These are phyloP conservation scores for Channa maculata DNA, from an alignment of 2,113 vertebrate genomes.

Conservation along the genomic window DNA sequence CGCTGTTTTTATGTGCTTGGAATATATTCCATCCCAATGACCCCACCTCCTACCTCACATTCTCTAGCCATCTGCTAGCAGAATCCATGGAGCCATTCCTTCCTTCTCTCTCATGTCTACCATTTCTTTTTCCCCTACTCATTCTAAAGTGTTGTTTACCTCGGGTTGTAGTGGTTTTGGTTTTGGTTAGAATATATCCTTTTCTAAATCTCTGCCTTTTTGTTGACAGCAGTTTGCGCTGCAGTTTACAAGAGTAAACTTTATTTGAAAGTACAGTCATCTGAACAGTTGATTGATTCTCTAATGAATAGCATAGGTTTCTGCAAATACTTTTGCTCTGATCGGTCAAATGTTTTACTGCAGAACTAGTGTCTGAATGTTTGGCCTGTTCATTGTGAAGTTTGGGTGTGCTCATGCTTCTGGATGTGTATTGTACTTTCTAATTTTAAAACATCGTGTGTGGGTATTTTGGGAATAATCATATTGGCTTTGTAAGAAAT, in stretches of 20 bases:
- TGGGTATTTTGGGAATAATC: not conserved
- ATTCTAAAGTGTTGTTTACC: slow-evolving; percentile 51
- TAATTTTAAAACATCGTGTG: slow-evolving; percentile 12
- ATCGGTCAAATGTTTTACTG: slow-evolving; percentile 39
- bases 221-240: slow-evolving; percentile 45
- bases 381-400: slow-evolving; percentile 30
- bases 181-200: slow-evolving; percentile 47
- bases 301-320: slow-evolving; percentile 52
- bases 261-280: slow-evolving; percentile 46
- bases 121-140: not conserved
- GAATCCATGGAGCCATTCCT: slow-evolving; percentile 26
- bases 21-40: slow-evolving; percentile 53
- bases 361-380: slow-evolving; percentile 29
- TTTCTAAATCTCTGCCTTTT: slow-evolving; percentile 46
- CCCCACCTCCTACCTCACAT: slow-evolving; percentile 67
- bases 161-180: slow-evolving; percentile 48
- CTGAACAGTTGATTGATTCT: slow-evolving; percentile 39
- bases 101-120: slow-evolving; percentile 24
- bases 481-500: not conserved
- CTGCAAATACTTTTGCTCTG: slow-evolving; percentile 53
- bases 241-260: slow-evolving; percentile 39
- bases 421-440: slow-evolving; percentile 8
- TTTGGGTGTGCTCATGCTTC: slow-evolving; percentile 13
- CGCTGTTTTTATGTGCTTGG: slow-evolving; percentile 60
- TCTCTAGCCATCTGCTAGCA: slow-evolving; percentile 68